phyloP scores from a whole-genome alignment of 1,140 invertebrate genomes.

The Temnothorax nylanderi region DNA sequence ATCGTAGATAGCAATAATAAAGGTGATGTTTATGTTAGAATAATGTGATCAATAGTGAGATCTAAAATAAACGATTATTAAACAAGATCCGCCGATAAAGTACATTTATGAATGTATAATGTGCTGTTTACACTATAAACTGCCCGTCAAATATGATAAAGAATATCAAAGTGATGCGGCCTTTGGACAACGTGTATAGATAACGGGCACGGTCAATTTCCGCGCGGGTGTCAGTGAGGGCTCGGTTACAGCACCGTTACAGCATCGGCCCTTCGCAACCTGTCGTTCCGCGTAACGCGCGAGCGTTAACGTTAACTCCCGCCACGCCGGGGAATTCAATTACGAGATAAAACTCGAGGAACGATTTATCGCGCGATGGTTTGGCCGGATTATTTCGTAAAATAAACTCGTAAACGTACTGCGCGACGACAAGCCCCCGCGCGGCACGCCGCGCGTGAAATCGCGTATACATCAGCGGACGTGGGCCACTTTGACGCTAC shows the following conservation, averaged over 20 bases:
- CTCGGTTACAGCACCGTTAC: background rate
- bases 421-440: constrained; percentile 7
- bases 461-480: constrained; percentile 25
- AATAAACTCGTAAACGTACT: constrained; percentile 52
- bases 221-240: background rate
- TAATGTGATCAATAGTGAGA: background rate
- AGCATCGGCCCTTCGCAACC: constrained; percentile 1
- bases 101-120: background rate
- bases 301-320: constrained; percentile 49
- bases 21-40: background rate
- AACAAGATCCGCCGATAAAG: background rate
- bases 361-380: constrained; percentile 50
- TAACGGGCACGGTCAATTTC: constrained; percentile 42
- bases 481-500: constrained; percentile 60
- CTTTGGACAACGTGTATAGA: background rate
- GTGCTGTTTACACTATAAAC: constrained; percentile 17
- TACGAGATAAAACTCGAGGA: constrained; percentile 57
- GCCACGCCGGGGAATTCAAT: constrained; percentile 44
- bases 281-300: constrained; percentile 50
- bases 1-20: background rate
- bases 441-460: constrained; percentile 10
- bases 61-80: background rate
- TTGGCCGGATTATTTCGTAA: constrained; percentile 47
- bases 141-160: constrained; percentile 1
- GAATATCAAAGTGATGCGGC: constrained; percentile 7